Conservation (phyloP, 1,140 invertebrate species). For the Thrips palmi region DNA sequence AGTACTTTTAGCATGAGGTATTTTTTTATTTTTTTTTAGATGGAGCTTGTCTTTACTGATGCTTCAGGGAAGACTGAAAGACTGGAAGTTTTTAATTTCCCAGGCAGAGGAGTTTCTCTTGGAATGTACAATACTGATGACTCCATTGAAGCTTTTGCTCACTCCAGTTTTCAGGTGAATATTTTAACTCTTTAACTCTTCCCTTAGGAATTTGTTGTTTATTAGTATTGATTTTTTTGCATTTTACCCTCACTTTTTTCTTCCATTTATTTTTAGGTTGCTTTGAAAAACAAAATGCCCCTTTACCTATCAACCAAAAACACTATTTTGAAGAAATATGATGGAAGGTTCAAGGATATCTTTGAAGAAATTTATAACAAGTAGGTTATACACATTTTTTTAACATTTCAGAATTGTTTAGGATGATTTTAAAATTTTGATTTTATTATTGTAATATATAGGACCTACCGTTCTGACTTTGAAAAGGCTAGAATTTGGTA, state of each 20-base stretch:
- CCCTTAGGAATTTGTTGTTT: conserved; percentile 9
- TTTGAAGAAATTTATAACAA: conserved; percentile 75
- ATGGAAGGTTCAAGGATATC: conserved; percentile 85
- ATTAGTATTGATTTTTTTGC: not conserved
- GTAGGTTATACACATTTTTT: conserved; percentile 25
- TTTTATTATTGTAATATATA: conserved; percentile 22
- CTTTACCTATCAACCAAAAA: conserved; percentile 81
- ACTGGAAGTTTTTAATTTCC: conserved; percentile 21
- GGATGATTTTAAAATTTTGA: not conserved
- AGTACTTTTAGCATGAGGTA: not conserved
- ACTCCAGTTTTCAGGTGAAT: conserved; percentile 55
- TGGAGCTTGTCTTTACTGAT: conserved; percentile 46
- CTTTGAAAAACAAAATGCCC: conserved; percentile 64
- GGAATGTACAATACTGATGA: conserved; percentile 85
- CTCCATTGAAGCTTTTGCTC: conserved; percentile 64
- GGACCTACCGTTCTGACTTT: conserved; percentile 57
- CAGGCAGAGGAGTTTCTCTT: conserved; percentile 54
- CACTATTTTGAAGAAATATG: conserved; percentile 78
- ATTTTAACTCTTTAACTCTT: conserved; percentile 5
- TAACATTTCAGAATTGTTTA: not conserved
- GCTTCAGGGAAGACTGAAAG: conserved; percentile 32
- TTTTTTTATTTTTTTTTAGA: conserved; percentile 22
- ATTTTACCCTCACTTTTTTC: not conserved
- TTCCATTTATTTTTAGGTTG: conserved; percentile 29
- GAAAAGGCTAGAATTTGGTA: conserved; percentile 70